A percentile compares a stretch with the other conserved stretches of the same genome.
Evolutionary conservation across 2,113 vertebrate genomes (phyloP).

Genomic region (Sminthopsis crassicaudata): DNA sequence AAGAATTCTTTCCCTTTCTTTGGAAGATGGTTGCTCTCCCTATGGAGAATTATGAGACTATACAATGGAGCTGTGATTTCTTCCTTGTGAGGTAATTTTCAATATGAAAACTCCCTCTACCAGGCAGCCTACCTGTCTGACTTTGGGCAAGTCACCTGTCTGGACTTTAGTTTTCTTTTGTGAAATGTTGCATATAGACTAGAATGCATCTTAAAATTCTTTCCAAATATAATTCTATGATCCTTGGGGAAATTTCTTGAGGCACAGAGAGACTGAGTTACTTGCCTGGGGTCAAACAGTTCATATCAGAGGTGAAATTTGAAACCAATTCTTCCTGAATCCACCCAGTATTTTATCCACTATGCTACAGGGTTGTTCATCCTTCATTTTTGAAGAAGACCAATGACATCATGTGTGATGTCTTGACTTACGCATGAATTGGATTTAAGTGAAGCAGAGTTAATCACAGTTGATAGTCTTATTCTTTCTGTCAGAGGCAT

Average conservation of each 20-base stretch:
- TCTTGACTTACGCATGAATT: not conserved
- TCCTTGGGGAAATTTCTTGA: not conserved
- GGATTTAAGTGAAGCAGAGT: not conserved
- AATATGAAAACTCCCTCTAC: not conserved
- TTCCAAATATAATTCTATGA: not conserved
- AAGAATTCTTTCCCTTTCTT: not conserved
- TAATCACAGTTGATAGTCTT: not conserved
- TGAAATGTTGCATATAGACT: not conserved
- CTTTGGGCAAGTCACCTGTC: not conserved
- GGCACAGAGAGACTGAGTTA: not conserved
- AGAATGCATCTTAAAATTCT: not conserved
- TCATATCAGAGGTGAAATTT: not conserved
- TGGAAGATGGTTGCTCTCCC: not conserved
- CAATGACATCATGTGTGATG: not conserved
- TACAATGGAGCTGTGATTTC: not conserved
- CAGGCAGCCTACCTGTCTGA: not conserved
- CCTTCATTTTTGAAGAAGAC: not conserved
- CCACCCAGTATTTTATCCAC: not conserved
- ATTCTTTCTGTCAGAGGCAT: not conserved
- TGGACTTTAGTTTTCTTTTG: not conserved
- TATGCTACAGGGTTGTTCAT: not conserved
- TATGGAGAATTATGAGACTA: not conserved
- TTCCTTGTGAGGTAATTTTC: not conserved
- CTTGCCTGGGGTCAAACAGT: not conserved
- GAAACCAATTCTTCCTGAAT: not conserved